Base-by-base conservation (phyloP, 64 coral and sea anemone species). In the Stichodactyla mertensii region DNA sequence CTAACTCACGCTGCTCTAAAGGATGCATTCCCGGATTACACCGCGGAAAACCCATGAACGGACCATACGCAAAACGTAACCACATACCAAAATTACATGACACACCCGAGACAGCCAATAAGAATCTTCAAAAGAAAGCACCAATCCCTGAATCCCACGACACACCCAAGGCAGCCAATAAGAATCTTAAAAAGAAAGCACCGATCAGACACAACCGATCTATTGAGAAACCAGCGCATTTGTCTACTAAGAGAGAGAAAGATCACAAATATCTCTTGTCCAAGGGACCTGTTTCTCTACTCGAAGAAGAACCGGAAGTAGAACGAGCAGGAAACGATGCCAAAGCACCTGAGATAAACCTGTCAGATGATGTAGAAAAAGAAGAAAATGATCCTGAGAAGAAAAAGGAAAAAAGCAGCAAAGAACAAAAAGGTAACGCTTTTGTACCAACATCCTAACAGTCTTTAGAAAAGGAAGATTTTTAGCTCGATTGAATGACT, bases 181-280 rank as follows among this genome's bases (percentile, higher is more conserved):
- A 82, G 27, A 16, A 82, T 55, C 16, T 57, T 14, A 15, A 82
- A 22, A 82, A 82, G 80, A 57, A 82, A 55, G 80, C 80, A 82
- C 80, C 80, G 54, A 82, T 82, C 55, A 82, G 80, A 82, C 52
- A 23, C 51, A 82, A 54, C 27, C 52, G 80, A 11, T 54, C 80
- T 55, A 27, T 57, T 13, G 80, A 55, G 80, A 82, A 82, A 23
- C 69, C n/a, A 10, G 26, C 10, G 4, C 69, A 74, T 13, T n/a
- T 74, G 62, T 66, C 22, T 5, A 20, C 12, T 10, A 82, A 82
- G 55, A 55, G 24, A n/a, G 52, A 57, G 20, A 57, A 85, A 18
- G 78, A 82, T 1, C 61, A 83, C 51, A 91, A 91, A 52, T 91
- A 91, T 19, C 20, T 91, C 5, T 82, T 91, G 77, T 87, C 89